Percentiles rank a stretch among this genome's conserved stretches.
Evolutionary conservation across 2,888 invertebrate genomes (phyloP).

Genomic region (Meiosimyza platycephala): DNA sequence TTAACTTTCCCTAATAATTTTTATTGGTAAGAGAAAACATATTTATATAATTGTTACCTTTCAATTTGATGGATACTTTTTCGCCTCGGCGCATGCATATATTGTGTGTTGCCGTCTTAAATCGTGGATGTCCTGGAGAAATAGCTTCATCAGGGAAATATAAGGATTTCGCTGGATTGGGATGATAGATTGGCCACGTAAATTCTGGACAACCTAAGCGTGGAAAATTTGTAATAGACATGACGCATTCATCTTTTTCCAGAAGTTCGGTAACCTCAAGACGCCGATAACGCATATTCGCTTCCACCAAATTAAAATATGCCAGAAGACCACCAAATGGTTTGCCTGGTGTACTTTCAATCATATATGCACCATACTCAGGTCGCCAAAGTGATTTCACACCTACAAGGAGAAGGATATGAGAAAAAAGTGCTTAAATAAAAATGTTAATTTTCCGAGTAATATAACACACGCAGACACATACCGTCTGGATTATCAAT

Average conservation of each 20-base stretch:
- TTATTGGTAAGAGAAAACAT: not conserved
- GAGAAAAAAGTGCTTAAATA: not conserved
- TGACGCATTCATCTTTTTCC: constrained; percentile 81
- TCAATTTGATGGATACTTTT: constrained; percentile 96
- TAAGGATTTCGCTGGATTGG: constrained; percentile 81
- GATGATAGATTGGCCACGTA: constrained; percentile 78
- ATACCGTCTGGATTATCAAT: constrained; percentile 76
- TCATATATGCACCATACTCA: constrained; percentile 99
- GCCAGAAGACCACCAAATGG: constrained; percentile 95
- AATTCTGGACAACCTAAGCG: constrained; percentile 91
- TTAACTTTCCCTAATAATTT: too few relatives aligned
- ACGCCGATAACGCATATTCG: constrained; percentile 90
- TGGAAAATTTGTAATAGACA: constrained; percentile 94
- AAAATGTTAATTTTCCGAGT: not conserved
- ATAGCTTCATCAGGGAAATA: constrained; percentile 97
- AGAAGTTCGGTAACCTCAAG: constrained; percentile 85
- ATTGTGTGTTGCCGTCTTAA: constrained; percentile 91
- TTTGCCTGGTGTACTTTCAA: constrained; percentile 97
- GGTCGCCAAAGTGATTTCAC: constrained; percentile 95
- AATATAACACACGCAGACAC: not conserved
- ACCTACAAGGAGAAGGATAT: constrained; percentile 25
- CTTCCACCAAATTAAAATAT: constrained; percentile 98
- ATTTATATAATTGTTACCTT: constrained; percentile 73
- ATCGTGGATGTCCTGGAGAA: constrained; percentile 94
- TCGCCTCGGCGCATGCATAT: constrained; percentile 91